Percentiles rank a stretch among this genome's conserved stretches.
phyloP scores from a whole-genome alignment of 1,140 invertebrate species.

The Drosophila mayri region DNA sequence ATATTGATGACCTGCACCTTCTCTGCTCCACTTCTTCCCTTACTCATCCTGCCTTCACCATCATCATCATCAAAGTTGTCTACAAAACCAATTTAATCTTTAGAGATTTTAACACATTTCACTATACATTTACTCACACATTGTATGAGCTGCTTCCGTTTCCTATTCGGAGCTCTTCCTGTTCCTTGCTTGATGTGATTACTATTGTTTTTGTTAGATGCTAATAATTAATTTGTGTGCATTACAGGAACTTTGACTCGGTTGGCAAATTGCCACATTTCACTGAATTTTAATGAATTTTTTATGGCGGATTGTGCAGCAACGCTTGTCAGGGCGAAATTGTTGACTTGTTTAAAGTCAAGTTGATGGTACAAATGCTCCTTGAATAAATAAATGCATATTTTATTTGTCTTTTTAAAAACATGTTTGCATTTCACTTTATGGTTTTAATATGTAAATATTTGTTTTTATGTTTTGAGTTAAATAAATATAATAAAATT shows the following conservation, averaged over 20 bases:
- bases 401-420: neutral
- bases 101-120: slow-evolving; percentile 77
- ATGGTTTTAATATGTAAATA: neutral
- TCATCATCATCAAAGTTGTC: slow-evolving; percentile 16
- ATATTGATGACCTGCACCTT: slow-evolving; percentile 70
- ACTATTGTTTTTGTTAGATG: slow-evolving; percentile 33
- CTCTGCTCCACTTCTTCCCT: neutral
- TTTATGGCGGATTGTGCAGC: slow-evolving; percentile 42
- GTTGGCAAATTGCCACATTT: slow-evolving; percentile 40
- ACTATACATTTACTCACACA: neutral
- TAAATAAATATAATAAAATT: neutral
- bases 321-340: slow-evolving; percentile 1
- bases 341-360: slow-evolving; percentile 19
- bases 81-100: slow-evolving; percentile 71
- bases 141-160: slow-evolving; percentile 38
- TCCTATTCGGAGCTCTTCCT: slow-evolving; percentile 41
- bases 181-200: slow-evolving; percentile 12
- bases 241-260: slow-evolving; percentile 48
- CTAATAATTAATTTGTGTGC: slow-evolving; percentile 75
- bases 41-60: too few species aligned
- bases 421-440: neutral
- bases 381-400: neutral
- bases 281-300: slow-evolving; percentile 67
- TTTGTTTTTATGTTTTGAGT: neutral
- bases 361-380: neutral